phyloP scores from a whole-genome alignment of 2,797 vertebrate genomes.

The Rousettus madagascariensis region DNA sequence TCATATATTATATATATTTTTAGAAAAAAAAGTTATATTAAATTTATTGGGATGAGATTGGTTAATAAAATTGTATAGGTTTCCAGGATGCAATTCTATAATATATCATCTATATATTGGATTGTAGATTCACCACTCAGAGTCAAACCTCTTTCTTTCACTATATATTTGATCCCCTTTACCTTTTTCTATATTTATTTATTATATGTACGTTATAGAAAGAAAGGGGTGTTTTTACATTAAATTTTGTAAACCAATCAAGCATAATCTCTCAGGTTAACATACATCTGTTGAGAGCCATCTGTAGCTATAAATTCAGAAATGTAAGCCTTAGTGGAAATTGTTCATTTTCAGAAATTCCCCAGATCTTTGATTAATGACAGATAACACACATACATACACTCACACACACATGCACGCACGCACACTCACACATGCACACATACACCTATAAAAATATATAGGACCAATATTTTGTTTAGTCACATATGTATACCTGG shows the following conservation, averaged over 20 bases:
- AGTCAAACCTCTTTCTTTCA: no score
- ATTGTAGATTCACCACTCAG: no score
- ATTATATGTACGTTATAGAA: not conserved
- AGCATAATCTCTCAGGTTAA: conserved; percentile 8
- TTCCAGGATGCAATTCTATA: no score
- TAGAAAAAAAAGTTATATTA: no score
- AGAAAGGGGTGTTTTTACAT: not conserved
- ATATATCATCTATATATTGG: no score
- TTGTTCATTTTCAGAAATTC: conserved; percentile 34
- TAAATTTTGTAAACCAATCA: not conserved
- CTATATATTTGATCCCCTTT: no score
- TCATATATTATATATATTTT: no score
- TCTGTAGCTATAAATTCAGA: conserved; percentile 34
- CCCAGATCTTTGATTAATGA: not conserved
- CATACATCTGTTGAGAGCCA: not conserved
- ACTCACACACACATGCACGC: not conserved
- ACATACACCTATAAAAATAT: not conserved
- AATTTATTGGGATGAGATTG: no score
- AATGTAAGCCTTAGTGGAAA: not conserved
- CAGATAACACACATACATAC: not conserved
- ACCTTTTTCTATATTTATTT: not conserved
- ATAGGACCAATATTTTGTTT: not conserved
- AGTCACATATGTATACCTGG: not conserved
- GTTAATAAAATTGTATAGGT: no score
- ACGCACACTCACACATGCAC: no score